Conservation (phyloP, 2,797 vertebrate genomes). For the Semaprochilodus insignis region DNA sequence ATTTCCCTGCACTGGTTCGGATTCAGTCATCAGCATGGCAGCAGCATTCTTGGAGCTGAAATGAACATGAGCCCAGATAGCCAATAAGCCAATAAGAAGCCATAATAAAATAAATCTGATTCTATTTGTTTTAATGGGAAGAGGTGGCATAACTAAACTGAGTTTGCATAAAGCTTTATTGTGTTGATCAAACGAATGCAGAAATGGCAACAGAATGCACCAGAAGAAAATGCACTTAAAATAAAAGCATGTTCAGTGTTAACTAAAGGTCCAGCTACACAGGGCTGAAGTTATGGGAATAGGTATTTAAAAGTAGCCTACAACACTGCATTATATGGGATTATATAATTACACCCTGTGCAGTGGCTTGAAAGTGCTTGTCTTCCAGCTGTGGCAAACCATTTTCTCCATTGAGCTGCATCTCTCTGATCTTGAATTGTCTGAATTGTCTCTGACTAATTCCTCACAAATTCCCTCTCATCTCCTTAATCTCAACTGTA, state of each 20-base stretch:
- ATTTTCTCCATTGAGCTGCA: neutral
- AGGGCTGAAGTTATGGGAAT: neutral
- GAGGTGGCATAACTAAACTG: neutral
- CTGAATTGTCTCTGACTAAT: neutral
- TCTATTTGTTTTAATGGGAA: too few species aligned
- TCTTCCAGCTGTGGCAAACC: neutral
- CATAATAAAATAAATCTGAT: neutral
- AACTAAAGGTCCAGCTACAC: neutral
- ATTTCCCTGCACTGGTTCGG: slow-evolving; percentile 21
- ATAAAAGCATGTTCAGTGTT: neutral
- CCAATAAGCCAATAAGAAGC: neutral
- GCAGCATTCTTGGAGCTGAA: slow-evolving; percentile 48
- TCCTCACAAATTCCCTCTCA: neutral
- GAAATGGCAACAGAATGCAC: too few species aligned
- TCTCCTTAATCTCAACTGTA: neutral
- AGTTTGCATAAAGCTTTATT: too few species aligned
- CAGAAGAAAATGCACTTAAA: too few species aligned
- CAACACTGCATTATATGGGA: neutral
- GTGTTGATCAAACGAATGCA: too few species aligned
- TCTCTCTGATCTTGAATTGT: neutral
- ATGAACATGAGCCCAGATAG: neutral
- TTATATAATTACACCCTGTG: neutral
- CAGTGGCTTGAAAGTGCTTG: neutral
- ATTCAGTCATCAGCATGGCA: slow-evolving; percentile 26
- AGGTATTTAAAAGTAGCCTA: neutral